Base-by-base conservation (phyloP, 2,113 vertebrate species). In the Pogona vitticeps region DNA sequence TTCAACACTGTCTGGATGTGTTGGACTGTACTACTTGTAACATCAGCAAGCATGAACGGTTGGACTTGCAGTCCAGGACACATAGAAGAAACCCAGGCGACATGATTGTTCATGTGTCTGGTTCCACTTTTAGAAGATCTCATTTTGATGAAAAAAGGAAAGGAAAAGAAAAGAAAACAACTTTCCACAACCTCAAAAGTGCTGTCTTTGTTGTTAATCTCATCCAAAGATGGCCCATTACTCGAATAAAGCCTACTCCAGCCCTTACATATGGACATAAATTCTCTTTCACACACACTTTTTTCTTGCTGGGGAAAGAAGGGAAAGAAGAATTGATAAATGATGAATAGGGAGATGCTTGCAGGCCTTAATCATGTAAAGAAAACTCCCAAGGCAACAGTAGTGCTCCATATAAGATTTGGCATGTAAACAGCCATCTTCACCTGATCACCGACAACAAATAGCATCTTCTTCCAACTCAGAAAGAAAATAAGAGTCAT, bases 301-400 rank as follows among this genome's bases (percentile, higher is more conserved):
- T 38, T 14, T 72, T n/a, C 80, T 76, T 65, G 6, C 21, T 65
- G 38, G 59, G 83, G 76, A 59, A 59, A 76, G 26, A 65, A 65
- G 14, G 61, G 38, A 76, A 76, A 33, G 72, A 36, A 40, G 20
- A 36, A 40, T 42, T 61, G 76, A 65, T 80, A 18, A 76, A 76
- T 52, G 72, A 36, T 58, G 20, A 36, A 59, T 61, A 42, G 76
- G 40, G 33, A 86, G 59, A 33, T 14, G 12, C 18, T 28, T 86
- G 52, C 67, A 71, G 33, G 20, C 52, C 13, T 42, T 80, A 80
- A 86, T 80, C 52, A 36, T 80, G 85, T n/a, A 80, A 61, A 72
- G 20, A 63, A 86, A 80, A n/a, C n/a, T 42, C 6, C 46, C 61
- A 84, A 65, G 38, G 63, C 21, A 59, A 59, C 36, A 40, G 63